Evolutionary conservation across 2,888 invertebrate genomes (phyloP).

Genomic region (Lasius platythorax): DNA sequence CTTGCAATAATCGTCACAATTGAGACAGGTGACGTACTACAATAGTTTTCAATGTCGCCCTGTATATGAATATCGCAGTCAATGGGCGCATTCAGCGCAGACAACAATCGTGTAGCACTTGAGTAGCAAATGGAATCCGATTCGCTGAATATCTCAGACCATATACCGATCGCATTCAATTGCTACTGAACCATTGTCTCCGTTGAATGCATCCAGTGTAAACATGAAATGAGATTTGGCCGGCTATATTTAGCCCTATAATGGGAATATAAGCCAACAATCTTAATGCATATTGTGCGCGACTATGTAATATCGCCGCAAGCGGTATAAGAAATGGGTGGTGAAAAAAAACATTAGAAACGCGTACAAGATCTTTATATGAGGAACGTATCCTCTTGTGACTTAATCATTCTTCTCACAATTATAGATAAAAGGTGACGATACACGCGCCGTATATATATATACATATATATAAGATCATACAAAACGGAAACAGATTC

Average conservation of each 20-base stretch:
- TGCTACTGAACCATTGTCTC: conserved; percentile 49
- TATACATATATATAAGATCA: neutral
- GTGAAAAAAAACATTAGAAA: neutral
- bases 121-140: conserved; percentile 38
- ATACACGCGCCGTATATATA: neutral
- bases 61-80: conserved; percentile 43
- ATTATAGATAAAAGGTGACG: conserved; percentile 2
- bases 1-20: conserved; percentile 37
- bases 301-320: neutral
- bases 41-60: conserved; percentile 47
- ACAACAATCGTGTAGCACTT: conserved; percentile 52
- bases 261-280: neutral
- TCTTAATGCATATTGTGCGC: conserved; percentile 5
- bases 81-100: conserved; percentile 42
- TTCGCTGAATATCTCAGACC: conserved; percentile 49
- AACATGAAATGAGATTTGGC: conserved; percentile 46
- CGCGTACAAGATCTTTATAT: neutral
- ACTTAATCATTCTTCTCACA: neutral
- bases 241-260: neutral
- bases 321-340: neutral
- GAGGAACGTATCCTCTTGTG: neutral
- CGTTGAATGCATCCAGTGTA: conserved; percentile 37
- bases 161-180: conserved; percentile 50
- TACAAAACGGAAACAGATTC: neutral
- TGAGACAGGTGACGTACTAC: conserved; percentile 14